Evolutionary conservation across 2,113 vertebrate species (phyloP).

Genomic region (Engystomops pustulosus): DNA sequence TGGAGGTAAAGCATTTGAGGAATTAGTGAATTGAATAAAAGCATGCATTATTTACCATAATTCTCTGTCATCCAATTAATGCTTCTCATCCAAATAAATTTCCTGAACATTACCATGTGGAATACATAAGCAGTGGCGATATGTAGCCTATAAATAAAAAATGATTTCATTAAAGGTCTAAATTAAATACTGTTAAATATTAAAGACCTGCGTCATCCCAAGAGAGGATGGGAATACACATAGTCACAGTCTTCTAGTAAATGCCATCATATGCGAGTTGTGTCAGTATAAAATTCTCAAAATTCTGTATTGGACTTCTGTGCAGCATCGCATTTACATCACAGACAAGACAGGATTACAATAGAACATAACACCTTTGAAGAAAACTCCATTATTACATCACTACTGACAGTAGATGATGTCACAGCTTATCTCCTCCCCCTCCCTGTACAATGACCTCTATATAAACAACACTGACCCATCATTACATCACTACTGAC

Average conservation of each 20-base stretch:
- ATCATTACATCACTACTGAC: too few relatives aligned
- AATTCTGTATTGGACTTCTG: too few relatives aligned
- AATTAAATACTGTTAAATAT: slow-evolving; percentile 16
- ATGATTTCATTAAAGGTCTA: slow-evolving; percentile 25
- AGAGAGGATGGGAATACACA: background rate
- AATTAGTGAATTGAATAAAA: background rate
- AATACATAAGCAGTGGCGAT: slow-evolving; percentile 5
- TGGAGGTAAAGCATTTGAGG: background rate
- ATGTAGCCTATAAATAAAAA: slow-evolving; percentile 14
- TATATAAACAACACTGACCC: too few relatives aligned
- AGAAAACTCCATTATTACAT: too few relatives aligned
- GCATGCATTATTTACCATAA: slow-evolving; percentile 33
- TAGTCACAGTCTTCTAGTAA: background rate
- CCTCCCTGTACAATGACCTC: too few relatives aligned
- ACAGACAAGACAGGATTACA: too few relatives aligned
- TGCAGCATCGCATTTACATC: too few relatives aligned
- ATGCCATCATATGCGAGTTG: background rate
- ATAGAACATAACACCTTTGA: too few relatives aligned
- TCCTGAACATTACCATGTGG: background rate
- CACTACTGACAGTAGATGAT: too few relatives aligned
- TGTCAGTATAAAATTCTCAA: too few relatives aligned
- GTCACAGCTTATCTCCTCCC: too few relatives aligned
- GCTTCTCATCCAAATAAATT: background rate
- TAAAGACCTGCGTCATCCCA: background rate
- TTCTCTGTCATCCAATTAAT: slow-evolving; percentile 9